A percentile compares a stretch with the other conserved stretches of the same genome.
Evolutionary conservation across 2,113 vertebrate species (phyloP).

Genomic region (Procavia capensis): DNA sequence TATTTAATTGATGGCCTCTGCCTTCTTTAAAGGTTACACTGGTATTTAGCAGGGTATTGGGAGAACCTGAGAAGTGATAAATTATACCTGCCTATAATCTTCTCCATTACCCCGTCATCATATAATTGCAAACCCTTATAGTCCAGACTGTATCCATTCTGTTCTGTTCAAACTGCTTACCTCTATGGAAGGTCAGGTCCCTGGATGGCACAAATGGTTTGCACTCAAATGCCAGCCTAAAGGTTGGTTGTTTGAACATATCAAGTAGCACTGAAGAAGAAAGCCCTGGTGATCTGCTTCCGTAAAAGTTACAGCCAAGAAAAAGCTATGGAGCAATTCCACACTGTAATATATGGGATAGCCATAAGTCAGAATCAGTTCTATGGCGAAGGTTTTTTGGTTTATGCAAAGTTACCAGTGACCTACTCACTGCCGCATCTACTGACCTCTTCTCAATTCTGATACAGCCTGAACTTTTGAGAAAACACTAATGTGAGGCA

Average conservation of each 20-base stretch:
- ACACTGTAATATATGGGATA: not conserved
- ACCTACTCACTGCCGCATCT: not conserved
- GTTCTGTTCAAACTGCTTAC: not conserved
- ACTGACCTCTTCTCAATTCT: slow-evolving; percentile 6
- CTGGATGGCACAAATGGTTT: not conserved
- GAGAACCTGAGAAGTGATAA: slow-evolving; percentile 58
- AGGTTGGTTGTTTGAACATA: not conserved
- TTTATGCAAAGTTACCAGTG: not conserved
- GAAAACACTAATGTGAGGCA: not conserved
- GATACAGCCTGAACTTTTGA: not conserved
- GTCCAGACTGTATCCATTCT: not conserved
- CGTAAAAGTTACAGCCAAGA: not conserved
- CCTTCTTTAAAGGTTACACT: slow-evolving; percentile 78
- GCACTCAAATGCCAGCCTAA: not conserved
- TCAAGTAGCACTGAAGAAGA: not conserved
- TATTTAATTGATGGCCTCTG: slow-evolving; percentile 78
- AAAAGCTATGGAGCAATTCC: not conserved
- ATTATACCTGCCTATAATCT: slow-evolving; percentile 49
- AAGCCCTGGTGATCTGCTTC: not conserved
- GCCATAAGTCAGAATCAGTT: not conserved
- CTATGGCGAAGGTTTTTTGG: not conserved
- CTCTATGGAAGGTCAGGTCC: not conserved
- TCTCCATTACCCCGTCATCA: not conserved
- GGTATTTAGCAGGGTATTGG: slow-evolving; percentile 70
- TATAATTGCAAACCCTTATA: not conserved